Conservation (phyloP, 1,140 invertebrate species). For the Dinoponera quadriceps region DNA sequence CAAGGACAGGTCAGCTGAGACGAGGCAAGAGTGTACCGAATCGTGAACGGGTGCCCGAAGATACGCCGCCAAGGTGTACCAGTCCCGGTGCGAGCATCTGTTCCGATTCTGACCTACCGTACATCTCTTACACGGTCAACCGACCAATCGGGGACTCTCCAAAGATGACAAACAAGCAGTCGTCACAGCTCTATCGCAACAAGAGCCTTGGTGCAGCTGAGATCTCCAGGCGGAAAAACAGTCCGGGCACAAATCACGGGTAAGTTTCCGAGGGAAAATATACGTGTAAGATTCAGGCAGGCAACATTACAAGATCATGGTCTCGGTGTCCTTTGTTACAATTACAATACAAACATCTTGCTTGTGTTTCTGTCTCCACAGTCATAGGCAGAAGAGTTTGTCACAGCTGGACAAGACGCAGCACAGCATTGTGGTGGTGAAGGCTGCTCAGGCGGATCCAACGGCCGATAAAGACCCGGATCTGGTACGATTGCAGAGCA, state of each 20-base stretch:
- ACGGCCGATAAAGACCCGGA: slow-evolving; percentile 92
- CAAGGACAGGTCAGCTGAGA: slow-evolving; percentile 80
- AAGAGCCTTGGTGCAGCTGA: slow-evolving; percentile 81
- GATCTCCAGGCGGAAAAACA: slow-evolving; percentile 79
- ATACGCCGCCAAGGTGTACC: slow-evolving; percentile 88
- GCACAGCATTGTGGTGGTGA: slow-evolving; percentile 94
- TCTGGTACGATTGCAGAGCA: slow-evolving; percentile 91
- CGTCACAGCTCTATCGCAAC: slow-evolving; percentile 81
- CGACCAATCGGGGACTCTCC: slow-evolving; percentile 95
- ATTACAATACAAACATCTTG: background rate
- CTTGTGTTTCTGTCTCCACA: background rate
- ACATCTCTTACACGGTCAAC: slow-evolving; percentile 97
- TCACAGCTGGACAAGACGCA: slow-evolving; percentile 75
- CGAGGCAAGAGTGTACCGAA: slow-evolving; percentile 87
- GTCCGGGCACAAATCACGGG: slow-evolving; percentile 73
- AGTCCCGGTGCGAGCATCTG: slow-evolving; percentile 95
- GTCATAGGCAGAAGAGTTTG: slow-evolving; percentile 69
- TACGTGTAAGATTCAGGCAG: too few species aligned
- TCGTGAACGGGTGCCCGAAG: slow-evolving; percentile 83
- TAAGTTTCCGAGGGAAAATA: slow-evolving; percentile 17
- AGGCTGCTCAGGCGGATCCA: slow-evolving; percentile 88
- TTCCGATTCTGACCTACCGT: slow-evolving; percentile 95
- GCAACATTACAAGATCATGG: background rate
- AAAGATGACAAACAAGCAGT: slow-evolving; percentile 89
- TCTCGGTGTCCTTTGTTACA: background rate